Percentiles rank a stretch among this genome's conserved stretches.
Conservation (phyloP, 2,113 vertebrate species). For the Sialia sialis region DNA sequence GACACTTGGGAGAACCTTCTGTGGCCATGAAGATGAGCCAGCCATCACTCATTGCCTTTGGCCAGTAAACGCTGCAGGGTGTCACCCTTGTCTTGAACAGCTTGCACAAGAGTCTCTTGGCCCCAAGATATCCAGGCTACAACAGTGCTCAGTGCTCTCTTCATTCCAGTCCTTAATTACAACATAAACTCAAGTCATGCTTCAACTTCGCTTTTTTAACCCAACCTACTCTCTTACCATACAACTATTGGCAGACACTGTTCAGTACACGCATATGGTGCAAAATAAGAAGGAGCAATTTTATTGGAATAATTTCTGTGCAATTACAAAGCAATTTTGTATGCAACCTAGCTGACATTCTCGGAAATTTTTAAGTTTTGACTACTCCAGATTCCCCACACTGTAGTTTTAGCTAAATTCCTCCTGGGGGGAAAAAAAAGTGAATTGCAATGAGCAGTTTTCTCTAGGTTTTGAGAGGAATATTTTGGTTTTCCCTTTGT, state of each 20-base stretch:
- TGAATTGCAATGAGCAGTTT: not conserved
- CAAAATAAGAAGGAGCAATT: not conserved
- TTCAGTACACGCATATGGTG: not conserved
- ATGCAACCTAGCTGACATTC: not conserved
- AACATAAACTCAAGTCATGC: not conserved
- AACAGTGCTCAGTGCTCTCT: not conserved
- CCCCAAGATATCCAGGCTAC: not conserved
- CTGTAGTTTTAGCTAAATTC: not conserved
- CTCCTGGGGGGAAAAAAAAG: not conserved
- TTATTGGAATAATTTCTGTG: not conserved
- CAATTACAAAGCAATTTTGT: not conserved
- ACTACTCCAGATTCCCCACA: not conserved
- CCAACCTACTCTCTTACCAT: not conserved
- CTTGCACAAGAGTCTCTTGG: not conserved
- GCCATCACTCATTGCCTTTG: not conserved
- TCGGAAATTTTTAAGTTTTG: not conserved
- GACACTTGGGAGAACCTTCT: not conserved
- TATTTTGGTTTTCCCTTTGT: not conserved
- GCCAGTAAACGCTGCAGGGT: not conserved
- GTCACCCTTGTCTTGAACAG: not conserved
- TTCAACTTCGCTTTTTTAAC: not conserved
- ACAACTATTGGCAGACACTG: not conserved
- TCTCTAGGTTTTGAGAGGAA: not conserved
- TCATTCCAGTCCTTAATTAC: not conserved
- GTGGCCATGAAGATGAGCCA: not conserved